phyloP scores from a whole-genome alignment of 64 coral and sea anemone genomes.

The Trachythela sp. region DNA sequence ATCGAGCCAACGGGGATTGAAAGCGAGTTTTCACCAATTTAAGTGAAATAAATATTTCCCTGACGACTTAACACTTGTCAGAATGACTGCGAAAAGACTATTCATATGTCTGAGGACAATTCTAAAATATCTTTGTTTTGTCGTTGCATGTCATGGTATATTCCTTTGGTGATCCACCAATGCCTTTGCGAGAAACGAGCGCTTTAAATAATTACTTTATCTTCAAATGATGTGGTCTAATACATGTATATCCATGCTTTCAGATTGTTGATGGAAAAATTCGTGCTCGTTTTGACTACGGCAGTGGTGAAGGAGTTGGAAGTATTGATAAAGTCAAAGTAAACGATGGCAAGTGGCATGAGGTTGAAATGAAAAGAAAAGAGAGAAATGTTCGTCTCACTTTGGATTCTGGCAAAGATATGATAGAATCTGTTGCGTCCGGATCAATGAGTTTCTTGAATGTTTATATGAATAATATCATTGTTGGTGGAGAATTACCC shows the following conservation, averaged over 20 bases:
- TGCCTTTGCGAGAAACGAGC: no score
- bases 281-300: constrained; percentile 91
- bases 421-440: constrained; percentile 65
- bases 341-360: constrained; percentile 93
- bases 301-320: constrained; percentile 74
- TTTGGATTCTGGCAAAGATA: constrained; percentile 63
- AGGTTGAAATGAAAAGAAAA: constrained; percentile 79
- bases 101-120: no score
- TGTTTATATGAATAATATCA: constrained; percentile 77
- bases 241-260: neutral
- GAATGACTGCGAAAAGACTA: no score
- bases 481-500: constrained; percentile 60
- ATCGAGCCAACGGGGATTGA: no score
- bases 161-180: no score
- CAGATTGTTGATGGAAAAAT: constrained; percentile 82
- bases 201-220: no score
- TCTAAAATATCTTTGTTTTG: no score
- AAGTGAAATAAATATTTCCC: no score
- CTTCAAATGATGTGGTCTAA: neutral
- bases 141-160: no score
- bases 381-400: constrained; percentile 86
- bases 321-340: constrained; percentile 71
- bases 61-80: no score
- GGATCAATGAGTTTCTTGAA: constrained; percentile 94
- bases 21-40: no score